These are phyloP conservation scores for Gallinago undulata DNA, from an alignment of 2,113 vertebrate genomes.

Conservation along the genomic window DNA sequence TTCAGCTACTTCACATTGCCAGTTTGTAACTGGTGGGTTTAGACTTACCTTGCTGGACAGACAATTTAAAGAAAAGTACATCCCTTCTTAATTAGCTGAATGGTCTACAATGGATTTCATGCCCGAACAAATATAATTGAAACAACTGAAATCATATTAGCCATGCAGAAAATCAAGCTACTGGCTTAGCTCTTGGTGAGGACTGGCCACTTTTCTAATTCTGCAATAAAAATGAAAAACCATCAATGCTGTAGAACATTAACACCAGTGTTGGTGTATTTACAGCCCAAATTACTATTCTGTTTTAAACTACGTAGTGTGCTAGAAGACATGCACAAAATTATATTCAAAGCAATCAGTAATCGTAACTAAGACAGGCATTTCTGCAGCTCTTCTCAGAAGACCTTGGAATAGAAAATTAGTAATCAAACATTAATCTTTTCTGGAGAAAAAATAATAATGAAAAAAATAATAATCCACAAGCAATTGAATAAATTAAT, in stretches of 20 bases:
- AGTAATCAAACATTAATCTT: neutral
- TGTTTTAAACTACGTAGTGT: neutral
- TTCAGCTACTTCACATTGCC: neutral
- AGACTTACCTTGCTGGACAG: neutral
- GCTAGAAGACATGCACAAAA: neutral
- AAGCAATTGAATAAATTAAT: neutral
- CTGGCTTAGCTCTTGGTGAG: neutral
- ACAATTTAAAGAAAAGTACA: neutral
- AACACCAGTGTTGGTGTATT: neutral
- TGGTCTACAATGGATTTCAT: neutral
- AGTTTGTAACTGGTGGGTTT: neutral
- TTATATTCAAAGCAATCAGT: neutral
- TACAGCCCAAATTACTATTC: neutral
- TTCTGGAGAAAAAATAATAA: neutral
- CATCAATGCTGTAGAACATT: neutral
- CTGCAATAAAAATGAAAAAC: neutral
- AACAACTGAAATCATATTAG: slow-evolving; percentile 11
- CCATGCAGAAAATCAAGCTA: neutral
- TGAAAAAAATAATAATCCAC: neutral
- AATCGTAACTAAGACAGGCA: neutral
- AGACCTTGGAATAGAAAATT: neutral
- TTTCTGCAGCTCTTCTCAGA: neutral
- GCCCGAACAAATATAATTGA: slow-evolving; percentile 13
- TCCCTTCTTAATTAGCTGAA: neutral
- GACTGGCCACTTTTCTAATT: neutral